phyloP scores from a whole-genome alignment of 2,888 invertebrate genomes.

The Drosophila silvestris region DNA sequence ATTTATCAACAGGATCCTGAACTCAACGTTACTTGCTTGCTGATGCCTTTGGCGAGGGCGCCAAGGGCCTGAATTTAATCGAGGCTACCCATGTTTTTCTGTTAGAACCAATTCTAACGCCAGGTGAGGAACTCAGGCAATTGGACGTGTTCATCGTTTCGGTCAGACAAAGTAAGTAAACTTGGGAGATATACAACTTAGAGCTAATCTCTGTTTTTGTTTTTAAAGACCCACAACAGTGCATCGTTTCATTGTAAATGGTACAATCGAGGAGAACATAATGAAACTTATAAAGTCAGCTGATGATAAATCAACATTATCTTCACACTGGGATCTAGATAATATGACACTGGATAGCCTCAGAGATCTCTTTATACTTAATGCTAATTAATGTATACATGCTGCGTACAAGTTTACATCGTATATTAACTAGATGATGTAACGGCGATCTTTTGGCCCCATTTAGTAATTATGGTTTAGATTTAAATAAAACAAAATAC shows the following conservation, averaged over 20 bases:
- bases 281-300: slow-evolving; percentile 72
- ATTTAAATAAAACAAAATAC: slow-evolving; percentile 8
- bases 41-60: slow-evolving; percentile 90
- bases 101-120: slow-evolving; percentile 91
- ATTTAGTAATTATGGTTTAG: too few species aligned
- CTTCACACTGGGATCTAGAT: slow-evolving; percentile 79
- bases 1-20: slow-evolving; percentile 80
- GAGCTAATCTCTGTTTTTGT: background rate
- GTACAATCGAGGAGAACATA: slow-evolving; percentile 91
- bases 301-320: slow-evolving; percentile 79
- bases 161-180: slow-evolving; percentile 89
- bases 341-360: slow-evolving; percentile 75
- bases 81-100: slow-evolving; percentile 92
- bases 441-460: background rate
- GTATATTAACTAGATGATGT: background rate
- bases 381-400: background rate
- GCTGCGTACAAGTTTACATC: background rate
- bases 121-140: slow-evolving; percentile 91
- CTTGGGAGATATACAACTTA: background rate
- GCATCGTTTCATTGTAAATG: slow-evolving; percentile 89
- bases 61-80: slow-evolving; percentile 91
- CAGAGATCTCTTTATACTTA: slow-evolving; percentile 69
- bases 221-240: slow-evolving; percentile 87
- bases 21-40: slow-evolving; percentile 86
- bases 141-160: slow-evolving; percentile 92